A percentile compares a stretch with the other conserved stretches of the same genome.
Evolutionary conservation across 1,140 invertebrate genomes (phyloP).

Genomic region (Cylas formicarius): DNA sequence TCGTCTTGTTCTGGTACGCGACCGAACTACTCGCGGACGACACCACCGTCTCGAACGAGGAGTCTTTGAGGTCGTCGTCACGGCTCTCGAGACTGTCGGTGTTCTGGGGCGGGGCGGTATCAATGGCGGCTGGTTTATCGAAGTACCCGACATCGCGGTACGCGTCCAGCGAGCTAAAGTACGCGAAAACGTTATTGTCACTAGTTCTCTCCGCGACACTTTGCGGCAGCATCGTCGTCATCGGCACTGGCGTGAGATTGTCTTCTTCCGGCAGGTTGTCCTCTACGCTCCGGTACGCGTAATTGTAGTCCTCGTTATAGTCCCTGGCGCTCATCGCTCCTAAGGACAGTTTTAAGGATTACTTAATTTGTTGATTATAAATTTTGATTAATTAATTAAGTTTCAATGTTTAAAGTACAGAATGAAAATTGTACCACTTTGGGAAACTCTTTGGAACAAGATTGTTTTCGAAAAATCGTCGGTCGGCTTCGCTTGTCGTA

Average conservation of each 20-base stretch:
- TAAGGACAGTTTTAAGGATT: slow-evolving; percentile 9
- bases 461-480: too few species aligned
- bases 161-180: slow-evolving; percentile 27
- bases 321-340: slow-evolving; percentile 46
- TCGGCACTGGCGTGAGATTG: slow-evolving; percentile 13
- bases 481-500: too few species aligned
- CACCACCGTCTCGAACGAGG: slow-evolving; percentile 54
- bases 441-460: too few species aligned
- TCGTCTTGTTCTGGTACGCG: slow-evolving; percentile 35
- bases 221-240: slow-evolving; percentile 9
- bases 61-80: slow-evolving; percentile 51
- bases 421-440: too few species aligned
- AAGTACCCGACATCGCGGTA: slow-evolving; percentile 35
- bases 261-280: slow-evolving; percentile 38
- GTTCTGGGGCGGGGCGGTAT: slow-evolving; percentile 43
- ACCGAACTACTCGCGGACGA: slow-evolving; percentile 46
- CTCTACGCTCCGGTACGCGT: slow-evolving; percentile 55
- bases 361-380: too few species aligned
- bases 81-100: slow-evolving; percentile 50
- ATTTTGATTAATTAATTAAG: too few species aligned
- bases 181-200: slow-evolving; percentile 35
- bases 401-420: too few species aligned
- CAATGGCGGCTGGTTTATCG: slow-evolving; percentile 20
- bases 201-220: slow-evolving; percentile 40
- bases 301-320: slow-evolving; percentile 65